Conservation (phyloP, 1,140 invertebrate genomes). For the Papilio dardanus region DNA sequence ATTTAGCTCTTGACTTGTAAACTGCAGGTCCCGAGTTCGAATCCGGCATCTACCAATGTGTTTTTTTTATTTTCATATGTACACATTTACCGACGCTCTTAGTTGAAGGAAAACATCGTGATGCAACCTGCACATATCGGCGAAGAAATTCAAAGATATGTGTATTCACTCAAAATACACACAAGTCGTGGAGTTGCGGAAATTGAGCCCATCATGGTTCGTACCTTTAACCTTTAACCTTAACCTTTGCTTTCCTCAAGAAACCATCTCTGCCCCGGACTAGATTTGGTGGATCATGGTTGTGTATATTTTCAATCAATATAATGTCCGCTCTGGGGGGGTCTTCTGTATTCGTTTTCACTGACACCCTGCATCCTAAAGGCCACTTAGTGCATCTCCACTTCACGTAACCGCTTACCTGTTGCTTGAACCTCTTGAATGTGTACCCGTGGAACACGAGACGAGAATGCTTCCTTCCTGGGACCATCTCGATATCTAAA, state of each 20-base stretch:
- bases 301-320: slow-evolving; percentile 32
- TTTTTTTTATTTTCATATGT: no score
- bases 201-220: no score
- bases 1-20: no score
- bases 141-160: no score
- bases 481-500: slow-evolving; percentile 38
- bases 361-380: slow-evolving; percentile 41
- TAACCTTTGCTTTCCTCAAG: slow-evolving; percentile 30
- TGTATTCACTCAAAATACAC: no score
- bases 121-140: no score
- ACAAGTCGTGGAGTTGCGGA: no score
- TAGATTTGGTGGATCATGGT: slow-evolving; percentile 38
- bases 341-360: slow-evolving; percentile 38
- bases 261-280: slow-evolving; percentile 33
- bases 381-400: slow-evolving; percentile 46
- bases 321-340: slow-evolving; percentile 33
- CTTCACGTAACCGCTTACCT: slow-evolving; percentile 31
- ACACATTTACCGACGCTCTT: no score
- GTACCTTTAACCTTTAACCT: no score
- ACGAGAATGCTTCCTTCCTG: slow-evolving; percentile 39
- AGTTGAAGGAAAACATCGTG: no score
- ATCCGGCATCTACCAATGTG: no score
- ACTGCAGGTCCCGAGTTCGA: no score
- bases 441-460: slow-evolving; percentile 43
- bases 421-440: slow-evolving; percentile 40